phyloP scores from a whole-genome alignment of 2,888 invertebrate genomes.

The Luperina nickerlii region DNA sequence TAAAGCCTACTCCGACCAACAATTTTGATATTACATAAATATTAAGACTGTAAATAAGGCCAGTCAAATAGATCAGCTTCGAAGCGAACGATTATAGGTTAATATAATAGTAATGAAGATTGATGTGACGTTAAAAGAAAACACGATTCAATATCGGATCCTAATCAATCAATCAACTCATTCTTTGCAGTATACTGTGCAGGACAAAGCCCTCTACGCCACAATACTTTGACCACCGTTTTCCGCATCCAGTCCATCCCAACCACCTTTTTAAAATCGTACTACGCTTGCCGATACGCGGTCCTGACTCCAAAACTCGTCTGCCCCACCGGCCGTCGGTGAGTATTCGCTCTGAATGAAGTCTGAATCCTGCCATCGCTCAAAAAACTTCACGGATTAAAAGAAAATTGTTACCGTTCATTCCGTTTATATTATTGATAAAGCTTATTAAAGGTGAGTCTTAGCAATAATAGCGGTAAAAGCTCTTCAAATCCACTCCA shows the following conservation, averaged over 20 bases:
- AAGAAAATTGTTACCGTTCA: constrained; percentile 9
- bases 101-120: constrained; percentile 21
- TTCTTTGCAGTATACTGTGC: background rate
- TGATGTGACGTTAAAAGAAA: constrained; percentile 25
- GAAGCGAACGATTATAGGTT: background rate
- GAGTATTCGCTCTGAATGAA: background rate
- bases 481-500: background rate
- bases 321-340: background rate
- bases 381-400: constrained; percentile 1
- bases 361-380: background rate
- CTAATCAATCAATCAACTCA: background rate
- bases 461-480: background rate
- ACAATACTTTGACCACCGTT: background rate
- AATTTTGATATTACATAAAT: background rate
- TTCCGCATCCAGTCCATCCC: background rate
- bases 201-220: background rate
- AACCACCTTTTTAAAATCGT: background rate
- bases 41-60: background rate
- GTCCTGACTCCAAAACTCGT: background rate
- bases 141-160: constrained; percentile 3
- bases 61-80: background rate
- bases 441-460: background rate
- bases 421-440: constrained; percentile 12
- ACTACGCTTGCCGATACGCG: background rate
- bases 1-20: background rate